Base-by-base conservation (phyloP, 2,797 vertebrate genomes). In the Saxicola maurus region DNA sequence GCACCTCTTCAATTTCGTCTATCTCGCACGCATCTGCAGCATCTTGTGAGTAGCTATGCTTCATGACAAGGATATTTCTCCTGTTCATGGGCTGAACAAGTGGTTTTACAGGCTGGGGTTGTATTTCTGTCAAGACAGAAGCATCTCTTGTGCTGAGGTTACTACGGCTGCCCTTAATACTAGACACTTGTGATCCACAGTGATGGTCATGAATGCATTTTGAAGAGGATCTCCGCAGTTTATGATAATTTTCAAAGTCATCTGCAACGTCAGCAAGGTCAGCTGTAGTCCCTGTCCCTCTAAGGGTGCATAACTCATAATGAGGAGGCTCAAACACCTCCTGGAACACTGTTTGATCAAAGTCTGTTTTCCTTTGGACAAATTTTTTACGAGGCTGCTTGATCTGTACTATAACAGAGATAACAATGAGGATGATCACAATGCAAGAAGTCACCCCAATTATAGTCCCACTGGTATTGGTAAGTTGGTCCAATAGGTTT, bases 371-470 rank as follows among this genome's bases (percentile, higher is more conserved):
- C 95, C 98, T 98, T 94, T 98, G 97, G 91, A 99, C 97, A 95
- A 99, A 99, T 96, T 99, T 99, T 95, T 99, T 99, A 82, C 99
- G 98, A 46, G 99, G 99, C 97, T 99, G 99, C 96, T 99, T 99
- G 97, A 99, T 98, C 96, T 99, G 99, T 89, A 99, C 99, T 74
- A 99, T 97, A 91, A 99, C 97, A 23, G 99, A 99, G 93, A 99
- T 94, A 91, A 98, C 97, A 93, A 99, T 98, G 74, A 99, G 99
- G 96, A 99, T 97, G 95, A 99, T 97, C 86, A 99, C 99, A 86
- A 99, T 98, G 97, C 99, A 99, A 96, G 98, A 99, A 42, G 99
- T 99, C 81, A 99, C 98, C 8, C 99, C 99, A 67, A 99, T 99
- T 80, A 99, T 98, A 86, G 99, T 99, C 86, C 99, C 98, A 55